Base-by-base conservation (phyloP, 2,113 vertebrate genomes). In the Chamaea fasciata region DNA sequence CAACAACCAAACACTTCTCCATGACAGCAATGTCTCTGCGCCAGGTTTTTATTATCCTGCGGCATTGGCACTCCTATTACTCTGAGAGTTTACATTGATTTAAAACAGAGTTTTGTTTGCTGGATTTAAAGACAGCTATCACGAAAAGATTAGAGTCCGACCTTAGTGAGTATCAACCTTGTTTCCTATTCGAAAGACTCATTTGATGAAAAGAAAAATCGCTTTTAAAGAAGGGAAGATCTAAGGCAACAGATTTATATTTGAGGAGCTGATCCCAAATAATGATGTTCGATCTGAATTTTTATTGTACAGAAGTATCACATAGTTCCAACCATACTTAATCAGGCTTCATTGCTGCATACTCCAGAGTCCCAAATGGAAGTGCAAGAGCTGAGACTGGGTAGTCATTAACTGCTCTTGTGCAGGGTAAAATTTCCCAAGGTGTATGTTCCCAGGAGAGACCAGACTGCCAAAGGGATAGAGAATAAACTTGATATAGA, bases 1-100 rank as follows among this genome's bases (percentile, higher is more conserved):
- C 73, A 95, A 96, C 76, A 95, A 94, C 82, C 90, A 81, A 93
- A 52, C 92, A 84, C 96, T 97, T 95, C 89, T 90, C 89, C 69
- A 11, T 94, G 86, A 93, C 92, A 94, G 81, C 89, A 85, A 19
- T 20, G 57, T 92, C 90, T 87, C 79, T 30, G 31, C 50, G 91
- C 95, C 95, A 96, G 87, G 86, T 89, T 95, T 97, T 97, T 96
- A 93, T 91, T 91, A 94, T 68, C 78, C 80, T 97, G 92, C 87
- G 8, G 93, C 77, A 75, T 94, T 88, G 84, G 90, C 91, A 85
- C 94, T 81, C 47, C 68, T 62, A 57, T 77, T 92, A 92, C 70
- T 86, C 68, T 64, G 52, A 88, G 82, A 97, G 46, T 86, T 95
- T 92, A 92, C 71, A 69, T 33, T 94, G 82, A 83, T 90, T 96